Evolutionary conservation across 2,888 invertebrate genomes (phyloP).

Genomic region (Salticus scenicus): DNA sequence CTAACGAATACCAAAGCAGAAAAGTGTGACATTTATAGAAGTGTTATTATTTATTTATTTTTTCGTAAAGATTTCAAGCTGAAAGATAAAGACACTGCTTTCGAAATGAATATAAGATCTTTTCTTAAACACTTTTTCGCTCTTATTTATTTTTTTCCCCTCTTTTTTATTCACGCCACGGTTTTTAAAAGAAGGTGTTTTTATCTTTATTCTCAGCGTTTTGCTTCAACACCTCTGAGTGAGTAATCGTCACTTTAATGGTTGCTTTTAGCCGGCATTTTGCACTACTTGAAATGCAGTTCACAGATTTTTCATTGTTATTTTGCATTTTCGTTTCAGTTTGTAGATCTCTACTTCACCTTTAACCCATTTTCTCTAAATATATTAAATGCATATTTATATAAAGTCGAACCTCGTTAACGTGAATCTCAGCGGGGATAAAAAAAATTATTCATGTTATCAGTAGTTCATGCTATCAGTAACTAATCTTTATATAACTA

Average conservation of each 20-base stretch:
- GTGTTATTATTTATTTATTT: neutral
- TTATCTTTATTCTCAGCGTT: neutral
- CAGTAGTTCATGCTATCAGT: too few relatives aligned
- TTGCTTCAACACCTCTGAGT: neutral
- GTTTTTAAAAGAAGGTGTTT: too few relatives aligned
- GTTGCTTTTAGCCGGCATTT: neutral
- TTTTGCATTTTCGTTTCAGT: neutral
- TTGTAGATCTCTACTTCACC: neutral
- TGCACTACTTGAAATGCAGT: neutral
- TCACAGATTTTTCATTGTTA: neutral
- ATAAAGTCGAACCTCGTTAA: too few relatives aligned
- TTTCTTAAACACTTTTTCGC: too few relatives aligned
- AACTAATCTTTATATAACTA: too few relatives aligned
- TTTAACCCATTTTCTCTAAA: too few relatives aligned
- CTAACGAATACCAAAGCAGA: neutral
- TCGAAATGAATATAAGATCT: too few relatives aligned
- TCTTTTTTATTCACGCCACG: neutral
- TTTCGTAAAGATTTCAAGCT: neutral
- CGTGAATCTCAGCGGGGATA: too few relatives aligned
- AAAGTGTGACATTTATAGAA: neutral
- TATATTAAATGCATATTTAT: too few relatives aligned
- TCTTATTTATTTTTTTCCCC: neutral
- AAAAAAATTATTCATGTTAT: too few relatives aligned
- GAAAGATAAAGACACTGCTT: too few relatives aligned
- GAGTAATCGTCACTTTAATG: neutral